Evolutionary conservation across 2,113 vertebrate species (phyloP), one percentile per base, ranked within the genome.

Genomic region (Hylia prasina): DNA sequence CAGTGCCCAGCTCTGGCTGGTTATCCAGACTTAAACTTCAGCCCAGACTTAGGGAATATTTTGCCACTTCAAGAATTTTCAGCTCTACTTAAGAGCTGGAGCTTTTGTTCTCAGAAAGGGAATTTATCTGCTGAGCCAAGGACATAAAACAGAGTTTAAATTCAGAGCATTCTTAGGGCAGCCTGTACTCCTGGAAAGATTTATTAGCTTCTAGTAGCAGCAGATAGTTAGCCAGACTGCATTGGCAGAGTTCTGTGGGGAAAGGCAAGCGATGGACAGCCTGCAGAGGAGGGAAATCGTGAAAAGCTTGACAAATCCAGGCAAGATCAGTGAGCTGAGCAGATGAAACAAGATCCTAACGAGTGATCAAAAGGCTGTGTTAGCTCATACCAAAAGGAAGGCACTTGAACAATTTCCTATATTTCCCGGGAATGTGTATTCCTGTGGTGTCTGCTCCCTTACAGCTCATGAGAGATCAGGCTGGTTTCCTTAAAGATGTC

Each of bases 121-220:
- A 21, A 23, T 90, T 45, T 73, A 93, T 70, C 58, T 58, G 42
- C 63, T 73, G 71, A 94, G 63, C 82, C 58, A 58, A 65, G 48
- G 71, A 35, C 58, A 82, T 82, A 69, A 89, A 91, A 18, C 63
- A 71, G 89, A 54, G 66, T 77, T 94, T 63, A 89, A 95, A 89
- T 92, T 93, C 79, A 85, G 96, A 95, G 79, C 27, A 19, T 64
- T 87, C 54, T 81, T n/a, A 44, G 47, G 33, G 66, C 76, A 96
- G 83, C 88, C 90, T 96, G 86, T 90, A 23, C 33, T 70, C 24
- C 77, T 63, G n/a, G 39, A 39, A 82, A 93, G 92, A 90, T 92
- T 96, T 95, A 95, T 96, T 88, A 89, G 73, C 48, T 82, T 65
- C 82, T 87, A 97, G 94, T 61, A 48, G 48, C 73, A 82, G 44